Evolutionary conservation across 2,888 invertebrate species (phyloP).

Genomic region (Drosophila rellima): DNA sequence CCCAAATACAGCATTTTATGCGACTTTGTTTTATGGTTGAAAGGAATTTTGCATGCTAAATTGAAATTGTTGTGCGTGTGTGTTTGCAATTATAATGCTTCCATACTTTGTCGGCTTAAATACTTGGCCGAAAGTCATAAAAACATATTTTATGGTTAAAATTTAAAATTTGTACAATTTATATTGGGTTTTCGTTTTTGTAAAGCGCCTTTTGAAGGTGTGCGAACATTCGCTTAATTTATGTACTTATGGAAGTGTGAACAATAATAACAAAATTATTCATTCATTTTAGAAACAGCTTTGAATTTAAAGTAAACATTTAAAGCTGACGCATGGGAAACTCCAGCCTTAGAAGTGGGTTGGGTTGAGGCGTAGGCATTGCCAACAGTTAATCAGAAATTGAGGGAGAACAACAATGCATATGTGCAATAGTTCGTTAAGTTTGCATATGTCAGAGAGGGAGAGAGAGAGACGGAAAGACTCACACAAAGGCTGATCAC

Average conservation of each 20-base stretch:
- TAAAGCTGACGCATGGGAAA: conserved; percentile 20
- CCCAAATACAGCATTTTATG: conserved; percentile 47
- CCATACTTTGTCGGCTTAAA: conserved; percentile 56
- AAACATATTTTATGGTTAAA: conserved; percentile 64
- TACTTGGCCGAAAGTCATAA: conserved; percentile 50
- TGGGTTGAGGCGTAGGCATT: neutral
- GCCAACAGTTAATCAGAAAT: neutral
- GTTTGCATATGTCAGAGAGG: no score
- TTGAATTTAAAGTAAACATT: conserved; percentile 11
- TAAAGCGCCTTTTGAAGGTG: conserved; percentile 31
- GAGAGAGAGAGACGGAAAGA: no score
- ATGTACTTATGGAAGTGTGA: conserved; percentile 30
- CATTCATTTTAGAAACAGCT: conserved; percentile 18
- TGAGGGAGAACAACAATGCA: neutral
- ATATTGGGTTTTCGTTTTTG: conserved; percentile 19
- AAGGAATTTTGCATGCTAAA: conserved; percentile 55
- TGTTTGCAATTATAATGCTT: conserved; percentile 62
- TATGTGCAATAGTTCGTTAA: neutral
- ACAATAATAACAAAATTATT: conserved; percentile 29
- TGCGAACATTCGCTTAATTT: conserved; percentile 26
- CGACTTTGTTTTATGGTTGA: conserved; percentile 52
- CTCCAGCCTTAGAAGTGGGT: neutral
- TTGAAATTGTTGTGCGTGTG: conserved; percentile 42
- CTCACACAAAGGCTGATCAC: conserved; percentile 6
- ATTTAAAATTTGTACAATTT: conserved; percentile 49